Evolutionary conservation across 2,888 invertebrate genomes (phyloP).

Genomic region (Dascillus cervinus): DNA sequence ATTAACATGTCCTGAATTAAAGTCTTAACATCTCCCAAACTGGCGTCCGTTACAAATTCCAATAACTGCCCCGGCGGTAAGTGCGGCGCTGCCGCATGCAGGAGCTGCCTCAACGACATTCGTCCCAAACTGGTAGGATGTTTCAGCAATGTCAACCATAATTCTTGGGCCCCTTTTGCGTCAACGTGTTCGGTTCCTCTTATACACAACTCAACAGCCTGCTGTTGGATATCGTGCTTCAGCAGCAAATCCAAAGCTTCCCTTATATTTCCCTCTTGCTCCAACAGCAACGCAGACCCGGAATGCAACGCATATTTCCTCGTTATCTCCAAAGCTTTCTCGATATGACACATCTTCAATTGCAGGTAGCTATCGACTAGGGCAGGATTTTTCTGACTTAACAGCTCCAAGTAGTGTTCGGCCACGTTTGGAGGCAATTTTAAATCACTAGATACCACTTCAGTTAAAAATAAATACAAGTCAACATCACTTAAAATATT

Average conservation of each 20-base stretch:
- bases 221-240: slow-evolving; percentile 35
- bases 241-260: slow-evolving; percentile 61
- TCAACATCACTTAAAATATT: slow-evolving; percentile 41
- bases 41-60: slow-evolving; percentile 51
- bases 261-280: slow-evolving; percentile 65
- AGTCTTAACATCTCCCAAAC: slow-evolving; percentile 55
- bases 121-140: slow-evolving; percentile 40
- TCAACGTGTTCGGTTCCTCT: slow-evolving; percentile 43
- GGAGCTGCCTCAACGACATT: slow-evolving; percentile 41
- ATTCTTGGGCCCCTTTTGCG: slow-evolving; percentile 40
- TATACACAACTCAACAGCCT: slow-evolving; percentile 40
- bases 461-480: slow-evolving; percentile 52
- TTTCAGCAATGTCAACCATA: slow-evolving; percentile 47
- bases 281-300: slow-evolving; percentile 65
- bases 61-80: slow-evolving; percentile 51
- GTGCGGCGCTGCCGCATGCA: slow-evolving; percentile 50
- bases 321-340: slow-evolving; percentile 58
- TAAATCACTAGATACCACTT: slow-evolving; percentile 42
- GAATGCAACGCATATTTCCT: slow-evolving; percentile 53
- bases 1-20: slow-evolving; percentile 61
- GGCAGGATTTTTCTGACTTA: slow-evolving; percentile 50
- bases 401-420: slow-evolving; percentile 55
- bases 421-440: slow-evolving; percentile 44
- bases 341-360: slow-evolving; percentile 53
- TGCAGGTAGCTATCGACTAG: slow-evolving; percentile 48